Conservation (phyloP, 1,140 invertebrate genomes). For the Drosophila bifasciata region DNA sequence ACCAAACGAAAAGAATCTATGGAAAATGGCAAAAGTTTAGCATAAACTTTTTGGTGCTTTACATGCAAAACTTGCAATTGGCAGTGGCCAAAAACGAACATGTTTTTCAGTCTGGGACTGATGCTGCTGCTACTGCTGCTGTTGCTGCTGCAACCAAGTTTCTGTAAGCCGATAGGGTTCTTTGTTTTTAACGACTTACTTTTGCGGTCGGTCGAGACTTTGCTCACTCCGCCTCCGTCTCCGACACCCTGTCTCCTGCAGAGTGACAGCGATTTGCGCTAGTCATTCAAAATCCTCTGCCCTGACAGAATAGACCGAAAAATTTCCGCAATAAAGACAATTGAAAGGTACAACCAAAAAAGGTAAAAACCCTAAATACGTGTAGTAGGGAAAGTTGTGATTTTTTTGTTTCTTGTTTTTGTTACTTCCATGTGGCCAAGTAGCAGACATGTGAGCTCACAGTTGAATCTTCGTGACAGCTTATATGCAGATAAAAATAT, state of each 20-base stretch:
- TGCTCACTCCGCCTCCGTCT: too few species aligned
- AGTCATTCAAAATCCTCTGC: constrained; percentile 43
- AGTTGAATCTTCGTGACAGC: too few species aligned
- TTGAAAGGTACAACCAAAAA: constrained; percentile 21
- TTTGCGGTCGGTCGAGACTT: constrained; percentile 57
- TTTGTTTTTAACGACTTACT: constrained; percentile 80
- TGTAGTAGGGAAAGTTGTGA: too few species aligned
- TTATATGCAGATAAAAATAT: too few species aligned
- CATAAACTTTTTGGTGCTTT: constrained; percentile 77
- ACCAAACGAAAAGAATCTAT: constrained; percentile 43
- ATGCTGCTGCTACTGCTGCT: constrained; percentile 14
- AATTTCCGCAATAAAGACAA: constrained; percentile 33
- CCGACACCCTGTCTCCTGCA: constrained; percentile 1
- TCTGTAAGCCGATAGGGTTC: constrained; percentile 71
- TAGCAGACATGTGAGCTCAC: too few species aligned
- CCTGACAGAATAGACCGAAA: not conserved
- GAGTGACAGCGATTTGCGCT: constrained; percentile 21
- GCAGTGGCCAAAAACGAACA: constrained; percentile 59
- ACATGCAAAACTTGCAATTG: constrained; percentile 78
- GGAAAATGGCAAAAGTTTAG: constrained; percentile 71
- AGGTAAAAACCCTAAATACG: not conserved
- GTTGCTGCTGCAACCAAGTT: constrained; percentile 54
- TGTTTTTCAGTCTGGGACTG: constrained; percentile 39
- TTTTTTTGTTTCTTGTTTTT: too few species aligned
- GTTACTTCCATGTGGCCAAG: too few species aligned